These are phyloP conservation scores for Thymelicus sylvestris DNA, from an alignment of 2,888 invertebrate genomes.

Conservation along the genomic window DNA sequence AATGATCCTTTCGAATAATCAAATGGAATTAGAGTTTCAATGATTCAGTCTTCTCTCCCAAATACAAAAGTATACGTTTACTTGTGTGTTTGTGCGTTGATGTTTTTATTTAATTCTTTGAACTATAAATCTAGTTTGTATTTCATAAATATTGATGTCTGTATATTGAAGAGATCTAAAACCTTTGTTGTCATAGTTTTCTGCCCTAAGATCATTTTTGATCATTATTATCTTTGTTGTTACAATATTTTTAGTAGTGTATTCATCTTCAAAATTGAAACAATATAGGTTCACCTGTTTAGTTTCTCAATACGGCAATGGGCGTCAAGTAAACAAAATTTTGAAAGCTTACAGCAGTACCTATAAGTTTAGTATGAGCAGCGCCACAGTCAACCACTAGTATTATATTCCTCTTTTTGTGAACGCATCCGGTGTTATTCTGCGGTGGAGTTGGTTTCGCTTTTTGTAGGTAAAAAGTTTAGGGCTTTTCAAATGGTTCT, in stretches of 20 bases:
- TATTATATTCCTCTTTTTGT: constrained; percentile 31
- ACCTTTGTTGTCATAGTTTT: no score
- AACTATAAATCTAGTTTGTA: no score
- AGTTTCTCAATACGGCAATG: no score
- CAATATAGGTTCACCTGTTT: no score
- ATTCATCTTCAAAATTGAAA: no score
- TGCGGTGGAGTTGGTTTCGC: constrained; percentile 38
- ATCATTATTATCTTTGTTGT: no score
- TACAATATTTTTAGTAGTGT: no score
- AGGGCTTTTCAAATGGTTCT: constrained; percentile 28
- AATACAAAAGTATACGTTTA: neutral
- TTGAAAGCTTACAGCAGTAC: no score
- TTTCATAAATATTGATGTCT: no score
- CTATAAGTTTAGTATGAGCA: constrained; percentile 6
- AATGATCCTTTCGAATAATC: constrained; percentile 48
- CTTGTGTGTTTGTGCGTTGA: constrained; percentile 1
- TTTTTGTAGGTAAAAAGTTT: constrained; percentile 36
- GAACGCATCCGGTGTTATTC: constrained; percentile 43
- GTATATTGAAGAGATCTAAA: no score
- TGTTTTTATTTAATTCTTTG: neutral
- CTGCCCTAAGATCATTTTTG: no score
- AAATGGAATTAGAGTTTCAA: constrained; percentile 46
- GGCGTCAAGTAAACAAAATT: no score
- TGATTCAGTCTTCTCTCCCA: constrained; percentile 38
- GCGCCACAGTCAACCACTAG: constrained; percentile 10